Conservation (phyloP, 2,797 vertebrate species). For the Neosilurus mollespiculum region DNA sequence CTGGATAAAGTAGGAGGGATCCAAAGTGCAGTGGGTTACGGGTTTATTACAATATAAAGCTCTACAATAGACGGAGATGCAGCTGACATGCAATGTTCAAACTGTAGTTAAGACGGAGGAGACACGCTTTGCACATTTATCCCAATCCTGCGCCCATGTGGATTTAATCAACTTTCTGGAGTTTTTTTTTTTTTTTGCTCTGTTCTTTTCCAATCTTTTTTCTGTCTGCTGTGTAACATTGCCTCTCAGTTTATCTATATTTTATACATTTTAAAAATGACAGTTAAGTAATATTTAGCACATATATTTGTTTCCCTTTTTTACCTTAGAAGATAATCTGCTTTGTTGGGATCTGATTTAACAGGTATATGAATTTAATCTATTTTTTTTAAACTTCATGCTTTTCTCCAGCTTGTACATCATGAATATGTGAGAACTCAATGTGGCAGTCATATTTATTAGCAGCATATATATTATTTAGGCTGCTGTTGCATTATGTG, state of each 20-base stretch:
- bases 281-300: not conserved
- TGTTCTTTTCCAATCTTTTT: not conserved
- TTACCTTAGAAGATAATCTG: not conserved
- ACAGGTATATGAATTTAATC: slow-evolving; percentile 15
- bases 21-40: slow-evolving; percentile 33
- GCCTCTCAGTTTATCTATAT: not conserved
- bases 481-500: not conserved
- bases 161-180: slow-evolving; percentile 67
- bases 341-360: slow-evolving; percentile 15
- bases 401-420: not conserved
- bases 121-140: slow-evolving; percentile 43
- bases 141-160: slow-evolving; percentile 28
- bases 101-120: slow-evolving; percentile 76
- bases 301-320: not conserved
- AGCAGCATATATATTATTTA: not conserved
- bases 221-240: not conserved
- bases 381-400: not conserved
- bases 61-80: slow-evolving; percentile 65
- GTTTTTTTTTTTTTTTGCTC: slow-evolving; percentile 37
- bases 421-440: not conserved
- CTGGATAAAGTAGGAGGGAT: not conserved
- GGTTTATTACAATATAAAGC: slow-evolving; percentile 67
- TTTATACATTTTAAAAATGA: not conserved
- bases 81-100: slow-evolving; percentile 74
- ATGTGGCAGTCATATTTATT: not conserved